Conservation (phyloP, 2,797 vertebrate genomes). For the Poecile montanus region DNA sequence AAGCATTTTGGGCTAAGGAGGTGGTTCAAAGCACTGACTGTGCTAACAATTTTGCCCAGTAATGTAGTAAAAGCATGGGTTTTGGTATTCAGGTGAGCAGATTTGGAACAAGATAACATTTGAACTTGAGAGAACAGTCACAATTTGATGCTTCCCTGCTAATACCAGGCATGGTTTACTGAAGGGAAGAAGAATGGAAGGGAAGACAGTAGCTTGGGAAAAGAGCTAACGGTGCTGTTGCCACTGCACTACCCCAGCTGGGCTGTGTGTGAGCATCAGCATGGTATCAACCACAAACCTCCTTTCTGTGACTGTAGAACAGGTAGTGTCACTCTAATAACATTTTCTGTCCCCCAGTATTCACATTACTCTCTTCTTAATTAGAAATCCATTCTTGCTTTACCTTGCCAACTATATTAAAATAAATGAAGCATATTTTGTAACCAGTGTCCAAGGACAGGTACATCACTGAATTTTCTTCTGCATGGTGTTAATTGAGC, state of each 20-base stretch:
- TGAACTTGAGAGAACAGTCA: not conserved
- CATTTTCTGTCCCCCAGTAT: not conserved
- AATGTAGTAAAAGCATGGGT: not conserved
- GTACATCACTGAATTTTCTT: conserved; percentile 5
- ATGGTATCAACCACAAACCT: not conserved
- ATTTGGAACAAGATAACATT: not conserved
- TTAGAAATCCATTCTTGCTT: conserved; percentile 18
- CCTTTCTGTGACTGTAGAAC: not conserved
- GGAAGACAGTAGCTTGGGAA: not conserved
- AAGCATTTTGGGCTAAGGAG: not conserved
- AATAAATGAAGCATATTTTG: conserved; percentile 27
- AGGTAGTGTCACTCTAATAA: not conserved
- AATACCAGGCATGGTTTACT: not conserved
- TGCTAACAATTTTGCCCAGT: not conserved
- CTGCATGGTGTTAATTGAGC: conserved; percentile 35
- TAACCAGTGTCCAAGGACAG: not conserved
- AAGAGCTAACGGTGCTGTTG: not conserved
- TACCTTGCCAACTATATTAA: not conserved
- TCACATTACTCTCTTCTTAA: not conserved
- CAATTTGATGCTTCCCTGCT: not conserved
- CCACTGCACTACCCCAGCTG: not conserved
- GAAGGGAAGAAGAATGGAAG: not conserved
- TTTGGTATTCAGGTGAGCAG: not conserved
- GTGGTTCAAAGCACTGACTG: not conserved
- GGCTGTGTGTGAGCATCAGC: not conserved